Evolutionary conservation across 1,140 invertebrate genomes (phyloP).

Genomic region (Drosophila subpulchrella): DNA sequence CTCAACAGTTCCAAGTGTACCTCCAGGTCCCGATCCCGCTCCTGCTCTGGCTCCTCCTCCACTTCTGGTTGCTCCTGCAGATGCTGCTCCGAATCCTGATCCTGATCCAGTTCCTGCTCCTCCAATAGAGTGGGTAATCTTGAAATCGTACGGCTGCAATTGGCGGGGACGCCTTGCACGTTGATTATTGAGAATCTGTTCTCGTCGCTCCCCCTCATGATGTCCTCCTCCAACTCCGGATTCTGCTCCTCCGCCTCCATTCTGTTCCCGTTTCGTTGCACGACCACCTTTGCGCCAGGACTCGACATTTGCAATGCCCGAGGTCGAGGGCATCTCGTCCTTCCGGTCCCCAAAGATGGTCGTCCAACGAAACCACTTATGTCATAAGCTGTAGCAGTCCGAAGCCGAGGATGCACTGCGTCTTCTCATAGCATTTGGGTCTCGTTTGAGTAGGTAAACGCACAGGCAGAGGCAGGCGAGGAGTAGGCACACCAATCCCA

Average conservation of each 20-base stretch:
- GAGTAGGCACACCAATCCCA: constrained; percentile 70
- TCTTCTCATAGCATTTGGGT: constrained; percentile 42
- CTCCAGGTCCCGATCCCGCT: constrained; percentile 38
- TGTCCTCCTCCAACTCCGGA: constrained; percentile 10
- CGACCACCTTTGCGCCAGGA: constrained; percentile 82
- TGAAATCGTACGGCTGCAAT: constrained; percentile 69
- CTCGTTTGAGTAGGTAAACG: constrained; percentile 71
- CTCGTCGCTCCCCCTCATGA: constrained; percentile 23
- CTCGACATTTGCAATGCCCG: constrained; percentile 72
- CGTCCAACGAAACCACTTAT: constrained; percentile 81
- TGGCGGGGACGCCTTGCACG: constrained; percentile 60
- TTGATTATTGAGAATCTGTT: constrained; percentile 38
- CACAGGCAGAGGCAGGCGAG: constrained; percentile 73
- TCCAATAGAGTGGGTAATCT: constrained; percentile 45
- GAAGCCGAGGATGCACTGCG: constrained; percentile 35
- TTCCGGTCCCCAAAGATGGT: constrained; percentile 66
- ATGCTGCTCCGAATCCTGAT: constrained; percentile 28
- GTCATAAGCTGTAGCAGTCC: constrained; percentile 77
- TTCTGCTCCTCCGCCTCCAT: constrained; percentile 21
- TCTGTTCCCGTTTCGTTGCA: constrained; percentile 61
- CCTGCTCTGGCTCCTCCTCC: constrained; percentile 31
- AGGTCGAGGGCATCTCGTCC: constrained; percentile 41
- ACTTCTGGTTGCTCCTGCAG: neutral
- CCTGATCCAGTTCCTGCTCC: constrained; percentile 45
- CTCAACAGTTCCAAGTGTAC: constrained; percentile 58